Evolutionary conservation across 1,140 invertebrate species (phyloP), one percentile per base, ranked within the genome.

Genomic region (Drosophila guanche): DNA sequence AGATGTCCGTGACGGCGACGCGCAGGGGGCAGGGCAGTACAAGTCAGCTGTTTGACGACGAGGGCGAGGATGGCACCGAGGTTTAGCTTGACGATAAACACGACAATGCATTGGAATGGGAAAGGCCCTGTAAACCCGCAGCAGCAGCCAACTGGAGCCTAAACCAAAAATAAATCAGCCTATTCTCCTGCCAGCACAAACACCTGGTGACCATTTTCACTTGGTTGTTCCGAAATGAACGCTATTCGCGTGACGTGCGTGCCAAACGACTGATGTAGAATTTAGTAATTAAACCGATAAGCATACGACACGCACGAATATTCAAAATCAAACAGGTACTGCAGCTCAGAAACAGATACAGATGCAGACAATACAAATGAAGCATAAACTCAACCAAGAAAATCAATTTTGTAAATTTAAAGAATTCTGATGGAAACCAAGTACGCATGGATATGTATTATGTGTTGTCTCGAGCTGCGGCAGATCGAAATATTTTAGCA

Each of bases 21-120:
- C 92, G 46, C 91, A 93, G 53, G 71, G 91, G 92, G 2, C 93
- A 92, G 75, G 94, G 93, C 25, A 91, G 86, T 63, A 90, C 89
- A 70, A 93, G 92, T 67, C 95, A 95, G 27, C 90, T 96, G 43
- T 96, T 96, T 77, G 95, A 97, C 79, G 96, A 97, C 84, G 96
- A n/a, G n/a, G n/a, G n/a, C n/a, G n/a, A n/a, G n/a, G n/a, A n/a
- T n/a, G n/a, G n/a, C n/a, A n/a, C n/a, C n/a, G n/a, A n/a, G n/a
- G n/a, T n/a, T n/a, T n/a, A n/a, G n/a, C n/a, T n/a, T n/a, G n/a
- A n/a, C n/a, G 22, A 8, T 12, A 10, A 10, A 8, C 8, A 3
- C 8, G 29, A 33, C 8, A 33, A 33, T 3, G 4, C 2, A 29
- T 12, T 16, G 37, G 4, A 33, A 22, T 8, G 12, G 46, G n/a